These are phyloP conservation scores for Cephus sareptanus DNA, from an alignment of 2,888 invertebrate genomes.

Conservation along the genomic window DNA sequence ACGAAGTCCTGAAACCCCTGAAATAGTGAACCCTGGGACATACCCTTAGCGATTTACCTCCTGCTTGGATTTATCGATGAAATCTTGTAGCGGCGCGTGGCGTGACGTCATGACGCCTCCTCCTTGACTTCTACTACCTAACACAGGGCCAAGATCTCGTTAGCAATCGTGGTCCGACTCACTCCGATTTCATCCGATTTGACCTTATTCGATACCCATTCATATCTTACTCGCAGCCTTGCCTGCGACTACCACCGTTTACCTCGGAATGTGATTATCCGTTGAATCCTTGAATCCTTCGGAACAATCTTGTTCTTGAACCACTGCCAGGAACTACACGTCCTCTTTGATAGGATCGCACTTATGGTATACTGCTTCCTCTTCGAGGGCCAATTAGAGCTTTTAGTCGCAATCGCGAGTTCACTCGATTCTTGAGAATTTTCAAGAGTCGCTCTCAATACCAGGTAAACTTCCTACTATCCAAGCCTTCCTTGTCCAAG, in stretches of 20 bases:
- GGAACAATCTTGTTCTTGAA: not conserved
- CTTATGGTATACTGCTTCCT: not conserved
- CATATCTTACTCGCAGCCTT: constrained; percentile 13
- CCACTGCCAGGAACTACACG: not conserved
- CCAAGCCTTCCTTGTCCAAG: not conserved
- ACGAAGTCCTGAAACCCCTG: not conserved
- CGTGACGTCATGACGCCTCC: not conserved
- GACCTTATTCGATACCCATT: not conserved
- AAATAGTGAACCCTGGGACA: not conserved
- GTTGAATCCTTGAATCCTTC: not conserved
- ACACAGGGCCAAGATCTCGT: not conserved
- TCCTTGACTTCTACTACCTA: too few relatives aligned
- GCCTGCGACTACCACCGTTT: constrained; percentile 19
- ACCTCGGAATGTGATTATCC: not conserved
- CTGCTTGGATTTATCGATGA: not conserved
- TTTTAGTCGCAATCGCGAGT: not conserved
- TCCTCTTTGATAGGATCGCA: not conserved
- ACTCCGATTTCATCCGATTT: not conserved
- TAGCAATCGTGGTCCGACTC: not conserved
- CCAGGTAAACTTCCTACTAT: not conserved
- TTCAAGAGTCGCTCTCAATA: not conserved
- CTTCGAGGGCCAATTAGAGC: not conserved
- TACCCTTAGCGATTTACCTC: not conserved
- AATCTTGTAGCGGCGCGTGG: not conserved
- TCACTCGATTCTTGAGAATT: not conserved